These are phyloP conservation scores for Agriotes lineatus DNA, from an alignment of 2,888 invertebrate species.

Conservation along the genomic window DNA sequence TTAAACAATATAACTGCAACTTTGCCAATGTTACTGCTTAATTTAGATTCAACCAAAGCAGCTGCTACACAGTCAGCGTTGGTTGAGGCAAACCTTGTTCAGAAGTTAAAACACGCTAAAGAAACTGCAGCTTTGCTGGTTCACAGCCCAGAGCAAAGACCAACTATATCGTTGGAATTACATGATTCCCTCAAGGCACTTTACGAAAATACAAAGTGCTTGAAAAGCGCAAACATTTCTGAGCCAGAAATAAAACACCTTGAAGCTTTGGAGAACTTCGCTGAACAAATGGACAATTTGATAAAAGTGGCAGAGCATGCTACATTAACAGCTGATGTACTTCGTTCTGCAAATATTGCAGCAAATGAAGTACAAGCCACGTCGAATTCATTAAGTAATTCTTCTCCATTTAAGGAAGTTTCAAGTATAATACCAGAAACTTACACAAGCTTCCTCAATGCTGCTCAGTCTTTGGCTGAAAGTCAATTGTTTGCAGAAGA, in stretches of 20 bases:
- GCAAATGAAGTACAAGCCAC: conserved; percentile 14
- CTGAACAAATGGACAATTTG: conserved; percentile 36
- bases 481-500: not conserved
- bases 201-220: conserved; percentile 3
- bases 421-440: not conserved
- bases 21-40: conserved; percentile 53
- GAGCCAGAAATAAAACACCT: conserved; percentile 47
- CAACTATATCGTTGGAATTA: not conserved
- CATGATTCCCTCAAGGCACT: conserved; percentile 1
- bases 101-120: conserved; percentile 40
- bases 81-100: conserved; percentile 30
- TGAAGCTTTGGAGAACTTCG: conserved; percentile 39
- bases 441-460: conserved; percentile 16
- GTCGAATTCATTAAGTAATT: not conserved
- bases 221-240: conserved; percentile 28
- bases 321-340: conserved; percentile 32
- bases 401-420: conserved; percentile 12
- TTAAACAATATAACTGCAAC: conserved; percentile 52
- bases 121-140: conserved; percentile 42
- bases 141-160: conserved; percentile 42
- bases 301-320: conserved; percentile 27
- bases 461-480: conserved; percentile 6
- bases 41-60: conserved; percentile 51
- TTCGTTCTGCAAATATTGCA: conserved; percentile 32
- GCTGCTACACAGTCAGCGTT: not conserved